Conservation (phyloP, 2,888 invertebrate species). For the Mimachlamys varia region DNA sequence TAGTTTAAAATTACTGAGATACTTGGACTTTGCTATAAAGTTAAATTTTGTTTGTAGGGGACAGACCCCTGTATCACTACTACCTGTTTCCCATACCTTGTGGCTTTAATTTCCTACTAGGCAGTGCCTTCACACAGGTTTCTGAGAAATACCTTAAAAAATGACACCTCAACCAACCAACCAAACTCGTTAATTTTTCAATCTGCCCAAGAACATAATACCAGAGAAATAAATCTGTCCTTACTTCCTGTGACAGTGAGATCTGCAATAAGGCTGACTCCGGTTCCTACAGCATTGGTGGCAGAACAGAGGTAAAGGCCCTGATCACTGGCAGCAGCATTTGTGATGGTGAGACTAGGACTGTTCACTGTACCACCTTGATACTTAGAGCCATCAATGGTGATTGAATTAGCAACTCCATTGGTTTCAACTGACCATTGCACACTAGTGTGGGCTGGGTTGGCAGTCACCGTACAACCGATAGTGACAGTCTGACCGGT, state of each 20-base stretch:
- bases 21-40: too few relatives aligned
- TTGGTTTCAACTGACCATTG: constrained; percentile 40
- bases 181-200: too few relatives aligned
- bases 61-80: too few relatives aligned
- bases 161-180: too few relatives aligned
- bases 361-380: constrained; percentile 38
- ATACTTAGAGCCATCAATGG: constrained; percentile 40
- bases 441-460: constrained; percentile 39
- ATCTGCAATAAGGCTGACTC: background rate
- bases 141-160: too few relatives aligned
- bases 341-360: constrained; percentile 40
- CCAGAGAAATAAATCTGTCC: background rate
- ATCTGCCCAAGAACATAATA: too few relatives aligned
- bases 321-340: constrained; percentile 38
- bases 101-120: too few relatives aligned
- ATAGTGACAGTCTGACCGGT: constrained; percentile 39
- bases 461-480: constrained; percentile 43
- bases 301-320: constrained; percentile 42
- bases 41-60: too few relatives aligned
- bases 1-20: too few relatives aligned
- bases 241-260: constrained; percentile 44
- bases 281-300: constrained; percentile 43
- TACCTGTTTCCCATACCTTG: too few relatives aligned
- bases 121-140: too few relatives aligned
- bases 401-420: constrained; percentile 31